phyloP scores from a whole-genome alignment of 1,140 invertebrate genomes.

The Daktulosphaira vitifoliae region DNA sequence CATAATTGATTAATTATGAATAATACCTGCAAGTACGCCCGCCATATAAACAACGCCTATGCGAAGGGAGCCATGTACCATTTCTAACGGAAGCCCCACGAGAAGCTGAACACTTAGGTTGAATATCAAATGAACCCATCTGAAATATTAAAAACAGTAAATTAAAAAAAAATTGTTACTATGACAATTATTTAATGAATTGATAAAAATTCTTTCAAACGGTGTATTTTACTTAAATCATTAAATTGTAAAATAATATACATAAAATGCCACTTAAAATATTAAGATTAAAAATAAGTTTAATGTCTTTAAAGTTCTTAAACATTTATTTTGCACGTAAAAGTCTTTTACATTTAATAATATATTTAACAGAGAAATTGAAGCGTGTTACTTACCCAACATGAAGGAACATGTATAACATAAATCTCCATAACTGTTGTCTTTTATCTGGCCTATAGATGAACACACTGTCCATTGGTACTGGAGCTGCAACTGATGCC shows the following conservation, averaged over 20 bases:
- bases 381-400: constrained; percentile 60
- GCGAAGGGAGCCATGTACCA: constrained; percentile 88
- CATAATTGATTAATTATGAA: too few relatives aligned
- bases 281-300: too few relatives aligned
- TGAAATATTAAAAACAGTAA: constrained; percentile 45
- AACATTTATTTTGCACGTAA: too few relatives aligned
- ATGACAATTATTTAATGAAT: background rate
- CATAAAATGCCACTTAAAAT: too few relatives aligned
- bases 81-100: constrained; percentile 87
- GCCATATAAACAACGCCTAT: constrained; percentile 88
- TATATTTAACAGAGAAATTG: too few relatives aligned
- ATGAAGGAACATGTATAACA: constrained; percentile 91
- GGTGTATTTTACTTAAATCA: too few relatives aligned
- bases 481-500: constrained; percentile 62
- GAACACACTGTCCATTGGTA: constrained; percentile 85
- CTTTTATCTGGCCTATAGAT: constrained; percentile 89
- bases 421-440: constrained; percentile 84
- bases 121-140: constrained; percentile 90
- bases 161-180: background rate
- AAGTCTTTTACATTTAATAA: too few relatives aligned
- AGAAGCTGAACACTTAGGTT: constrained; percentile 86
- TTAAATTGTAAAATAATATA: too few relatives aligned
- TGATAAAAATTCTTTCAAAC: too few relatives aligned
- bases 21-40: constrained; percentile 73
- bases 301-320: too few relatives aligned